These are phyloP conservation scores for Synergus itoensis DNA, from an alignment of 2,888 invertebrate species.

Conservation along the genomic window DNA sequence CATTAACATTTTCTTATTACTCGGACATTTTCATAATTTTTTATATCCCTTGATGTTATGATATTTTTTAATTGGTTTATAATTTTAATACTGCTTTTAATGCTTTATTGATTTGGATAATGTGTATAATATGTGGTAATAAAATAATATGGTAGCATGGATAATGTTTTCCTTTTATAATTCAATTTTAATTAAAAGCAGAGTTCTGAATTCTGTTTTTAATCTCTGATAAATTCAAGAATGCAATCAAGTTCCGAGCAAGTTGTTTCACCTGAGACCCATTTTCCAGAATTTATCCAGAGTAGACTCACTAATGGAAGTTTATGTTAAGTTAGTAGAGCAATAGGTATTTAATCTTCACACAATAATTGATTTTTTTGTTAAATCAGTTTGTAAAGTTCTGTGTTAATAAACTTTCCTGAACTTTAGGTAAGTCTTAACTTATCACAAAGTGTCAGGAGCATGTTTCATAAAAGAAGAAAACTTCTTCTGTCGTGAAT, in stretches of 20 bases:
- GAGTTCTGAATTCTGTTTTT: too few species aligned
- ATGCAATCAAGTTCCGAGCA: background rate
- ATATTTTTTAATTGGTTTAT: too few species aligned
- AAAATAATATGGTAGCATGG: too few species aligned
- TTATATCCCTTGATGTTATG: too few species aligned
- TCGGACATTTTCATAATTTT: too few species aligned
- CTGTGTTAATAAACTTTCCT: background rate
- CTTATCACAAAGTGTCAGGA: background rate
- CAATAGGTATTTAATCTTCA: background rate
- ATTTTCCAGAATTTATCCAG: conserved; percentile 1
- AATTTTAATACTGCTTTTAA: too few species aligned
- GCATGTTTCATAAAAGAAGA: background rate
- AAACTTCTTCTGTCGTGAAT: background rate
- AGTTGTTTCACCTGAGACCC: conserved; percentile 5
- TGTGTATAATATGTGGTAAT: too few species aligned
- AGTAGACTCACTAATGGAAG: background rate
- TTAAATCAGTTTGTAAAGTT: background rate
- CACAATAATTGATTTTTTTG: background rate
- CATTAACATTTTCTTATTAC: too few species aligned
- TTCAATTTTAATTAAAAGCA: too few species aligned
- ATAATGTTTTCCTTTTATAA: too few species aligned
- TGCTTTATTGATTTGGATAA: too few species aligned
- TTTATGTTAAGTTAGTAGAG: background rate
- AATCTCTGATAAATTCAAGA: background rate
- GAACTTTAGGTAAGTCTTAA: background rate